phyloP scores from a whole-genome alignment of 2,113 vertebrate genomes.

The Urocitellus parryii region DNA sequence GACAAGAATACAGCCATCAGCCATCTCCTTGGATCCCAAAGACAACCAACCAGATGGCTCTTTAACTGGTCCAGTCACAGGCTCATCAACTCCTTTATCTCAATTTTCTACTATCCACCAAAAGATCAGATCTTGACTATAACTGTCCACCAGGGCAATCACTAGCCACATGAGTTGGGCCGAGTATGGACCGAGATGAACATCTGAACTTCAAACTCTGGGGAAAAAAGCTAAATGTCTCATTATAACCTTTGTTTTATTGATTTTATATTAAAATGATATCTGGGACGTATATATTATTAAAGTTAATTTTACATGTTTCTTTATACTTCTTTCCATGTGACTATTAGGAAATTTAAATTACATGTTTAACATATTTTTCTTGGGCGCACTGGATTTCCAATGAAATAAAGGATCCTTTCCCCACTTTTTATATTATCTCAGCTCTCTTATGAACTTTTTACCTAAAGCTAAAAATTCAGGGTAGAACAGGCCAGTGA shows the following conservation, averaged over 20 bases:
- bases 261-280: not conserved
- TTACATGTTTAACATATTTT: not conserved
- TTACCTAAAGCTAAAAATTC: constrained; percentile 15
- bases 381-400: not conserved
- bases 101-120: not conserved
- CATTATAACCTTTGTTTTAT: not conserved
- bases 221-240: not conserved
- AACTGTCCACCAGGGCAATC: not conserved
- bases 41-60: not conserved
- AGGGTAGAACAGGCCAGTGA: constrained; percentile 49
- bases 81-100: not conserved
- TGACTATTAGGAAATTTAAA: not conserved
- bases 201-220: not conserved
- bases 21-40: not conserved
- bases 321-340: constrained; percentile 20
- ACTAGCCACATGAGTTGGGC: not conserved
- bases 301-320: not conserved
- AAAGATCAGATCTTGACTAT: not conserved
- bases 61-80: not conserved
- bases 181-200: not conserved
- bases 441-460: constrained; percentile 5
- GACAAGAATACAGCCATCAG: not conserved
- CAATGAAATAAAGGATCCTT: too few species aligned
- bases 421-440: not conserved
- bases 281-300: not conserved